A percentile compares a stretch with the other conserved stretches of the same genome.
These are phyloP conservation scores for Xyrauchen texanus DNA, from an alignment of 2,113 vertebrate genomes.

Conservation along the genomic window DNA sequence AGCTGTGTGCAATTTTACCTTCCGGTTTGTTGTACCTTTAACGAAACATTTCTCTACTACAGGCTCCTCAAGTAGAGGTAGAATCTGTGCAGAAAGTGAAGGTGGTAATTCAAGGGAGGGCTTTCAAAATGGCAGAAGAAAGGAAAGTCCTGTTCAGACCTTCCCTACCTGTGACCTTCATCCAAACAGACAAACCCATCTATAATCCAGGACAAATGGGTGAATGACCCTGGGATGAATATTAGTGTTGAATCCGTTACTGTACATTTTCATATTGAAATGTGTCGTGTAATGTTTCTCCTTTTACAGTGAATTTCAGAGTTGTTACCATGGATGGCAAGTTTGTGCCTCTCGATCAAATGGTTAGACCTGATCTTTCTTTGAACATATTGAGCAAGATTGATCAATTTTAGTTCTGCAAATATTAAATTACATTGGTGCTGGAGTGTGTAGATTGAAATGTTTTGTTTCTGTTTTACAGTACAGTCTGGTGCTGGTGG, in stretches of 20 bases:
- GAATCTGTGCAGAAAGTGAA: too few relatives aligned
- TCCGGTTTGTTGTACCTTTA: too few relatives aligned
- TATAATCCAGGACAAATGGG: slow-evolving; percentile 74
- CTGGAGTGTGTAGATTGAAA: not conserved
- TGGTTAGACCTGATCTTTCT: slow-evolving; percentile 32
- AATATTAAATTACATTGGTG: not conserved
- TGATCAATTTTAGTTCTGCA: too few relatives aligned
- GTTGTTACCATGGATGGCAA: slow-evolving; percentile 46
- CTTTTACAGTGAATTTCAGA: slow-evolving; percentile 51
- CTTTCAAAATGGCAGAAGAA: too few relatives aligned
- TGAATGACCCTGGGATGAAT: slow-evolving; percentile 39
- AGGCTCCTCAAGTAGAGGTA: too few relatives aligned
- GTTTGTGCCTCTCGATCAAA: slow-evolving; percentile 45
- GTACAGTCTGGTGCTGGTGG: not conserved
- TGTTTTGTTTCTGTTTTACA: not conserved
- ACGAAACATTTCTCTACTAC: too few relatives aligned
- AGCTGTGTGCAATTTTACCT: too few relatives aligned
- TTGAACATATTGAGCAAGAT: not conserved
- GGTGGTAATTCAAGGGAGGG: too few relatives aligned
- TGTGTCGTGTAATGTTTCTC: not conserved
- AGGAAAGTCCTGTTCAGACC: too few relatives aligned
- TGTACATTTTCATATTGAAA: too few relatives aligned
- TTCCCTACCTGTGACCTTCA: slow-evolving; percentile 47
- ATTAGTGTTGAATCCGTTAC: not conserved
- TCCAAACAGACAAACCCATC: slow-evolving; percentile 73